phyloP scores from a whole-genome alignment of 2,888 invertebrate species.

The Mesorhabditis sp. region DNA sequence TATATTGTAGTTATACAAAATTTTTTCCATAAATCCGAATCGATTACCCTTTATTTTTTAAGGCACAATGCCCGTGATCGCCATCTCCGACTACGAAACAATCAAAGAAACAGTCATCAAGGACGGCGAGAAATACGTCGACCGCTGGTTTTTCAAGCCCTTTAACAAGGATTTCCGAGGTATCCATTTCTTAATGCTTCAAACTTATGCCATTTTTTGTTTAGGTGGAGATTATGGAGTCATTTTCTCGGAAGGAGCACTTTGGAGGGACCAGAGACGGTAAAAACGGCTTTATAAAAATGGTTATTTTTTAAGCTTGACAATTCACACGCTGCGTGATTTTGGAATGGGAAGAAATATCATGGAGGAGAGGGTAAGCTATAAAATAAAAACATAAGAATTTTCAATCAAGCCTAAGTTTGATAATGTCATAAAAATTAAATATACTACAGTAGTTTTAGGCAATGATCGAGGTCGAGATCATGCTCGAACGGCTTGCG shows the following conservation, averaged over 20 bases:
- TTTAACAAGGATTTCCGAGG: conserved; percentile 9
- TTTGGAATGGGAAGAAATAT: conserved; percentile 25
- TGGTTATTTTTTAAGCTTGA: conserved; percentile 11
- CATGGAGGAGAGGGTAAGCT: conserved; percentile 18
- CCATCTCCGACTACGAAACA: conserved; percentile 19
- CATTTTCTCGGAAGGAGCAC: conserved; percentile 21
- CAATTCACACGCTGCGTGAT: conserved; percentile 24
- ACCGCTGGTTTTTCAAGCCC: conserved; percentile 19
- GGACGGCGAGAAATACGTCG: conserved; percentile 28
- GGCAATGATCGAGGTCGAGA: background rate
- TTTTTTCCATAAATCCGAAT: too few species aligned
- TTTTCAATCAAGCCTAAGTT: too few species aligned
- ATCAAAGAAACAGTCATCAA: conserved; percentile 28
- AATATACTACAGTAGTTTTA: background rate
- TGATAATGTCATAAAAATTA: background rate
- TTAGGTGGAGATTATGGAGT: conserved; percentile 26
- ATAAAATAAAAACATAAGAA: background rate
- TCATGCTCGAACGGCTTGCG: background rate
- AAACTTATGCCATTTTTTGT: background rate
- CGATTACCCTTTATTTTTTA: background rate
- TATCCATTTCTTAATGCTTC: too few species aligned
- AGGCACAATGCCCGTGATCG: conserved; percentile 21
- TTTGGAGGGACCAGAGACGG: conserved; percentile 26
- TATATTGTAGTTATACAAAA: too few species aligned
- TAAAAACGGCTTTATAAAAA: conserved; percentile 3